phyloP scores from a whole-genome alignment of 1,140 invertebrate genomes.

The Bradysia coprophila region DNA sequence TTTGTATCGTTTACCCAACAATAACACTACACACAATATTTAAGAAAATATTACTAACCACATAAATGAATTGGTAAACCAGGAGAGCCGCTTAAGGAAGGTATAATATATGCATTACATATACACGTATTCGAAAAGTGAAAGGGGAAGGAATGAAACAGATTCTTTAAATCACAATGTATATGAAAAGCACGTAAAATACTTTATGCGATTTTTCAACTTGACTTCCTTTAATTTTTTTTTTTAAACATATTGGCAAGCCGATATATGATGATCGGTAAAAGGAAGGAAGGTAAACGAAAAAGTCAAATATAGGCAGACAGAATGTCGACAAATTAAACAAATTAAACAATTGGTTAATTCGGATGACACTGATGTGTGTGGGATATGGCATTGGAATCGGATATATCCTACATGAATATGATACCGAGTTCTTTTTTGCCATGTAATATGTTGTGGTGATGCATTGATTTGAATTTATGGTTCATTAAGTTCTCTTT shows the following conservation, averaged over 20 bases:
- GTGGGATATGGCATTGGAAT: too few relatives aligned
- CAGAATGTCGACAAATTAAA: not conserved
- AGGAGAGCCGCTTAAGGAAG: not conserved
- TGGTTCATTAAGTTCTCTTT: not conserved
- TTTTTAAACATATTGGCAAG: too few relatives aligned
- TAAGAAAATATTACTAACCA: not conserved
- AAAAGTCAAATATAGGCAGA: not conserved
- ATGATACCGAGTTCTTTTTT: not conserved
- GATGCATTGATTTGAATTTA: not conserved
- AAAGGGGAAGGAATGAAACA: too few relatives aligned
- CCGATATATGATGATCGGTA: too few relatives aligned
- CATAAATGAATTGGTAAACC: not conserved
- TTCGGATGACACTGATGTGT: not conserved
- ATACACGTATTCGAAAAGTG: too few relatives aligned
- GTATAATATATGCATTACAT: not conserved
- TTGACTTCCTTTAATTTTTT: not conserved
- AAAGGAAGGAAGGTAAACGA: too few relatives aligned
- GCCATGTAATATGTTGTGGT: not conserved
- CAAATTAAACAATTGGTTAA: not conserved
- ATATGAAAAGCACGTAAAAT: too few relatives aligned
- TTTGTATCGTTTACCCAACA: not conserved
- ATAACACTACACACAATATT: not conserved
- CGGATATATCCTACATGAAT: too few relatives aligned
- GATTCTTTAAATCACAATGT: too few relatives aligned
- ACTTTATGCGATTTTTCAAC: conserved; percentile 1